phyloP scores from a whole-genome alignment of 2,113 vertebrate genomes.

The Zosterops hypoxanthus region DNA sequence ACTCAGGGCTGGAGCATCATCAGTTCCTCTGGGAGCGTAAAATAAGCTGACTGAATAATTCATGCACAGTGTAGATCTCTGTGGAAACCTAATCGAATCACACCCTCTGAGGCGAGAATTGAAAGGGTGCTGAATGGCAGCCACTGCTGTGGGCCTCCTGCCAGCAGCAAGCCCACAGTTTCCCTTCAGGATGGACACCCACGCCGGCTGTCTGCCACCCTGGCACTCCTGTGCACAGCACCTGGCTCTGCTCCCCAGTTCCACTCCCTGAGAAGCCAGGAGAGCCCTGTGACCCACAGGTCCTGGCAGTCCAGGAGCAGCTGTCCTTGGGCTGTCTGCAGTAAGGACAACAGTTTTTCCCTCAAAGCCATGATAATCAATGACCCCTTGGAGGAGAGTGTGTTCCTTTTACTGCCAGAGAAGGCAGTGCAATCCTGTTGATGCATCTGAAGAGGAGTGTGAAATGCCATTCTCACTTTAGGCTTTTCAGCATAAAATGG shows the following conservation, averaged over 20 bases:
- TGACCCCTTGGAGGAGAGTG: background rate
- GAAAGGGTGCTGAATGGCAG: background rate
- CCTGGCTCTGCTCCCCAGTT: background rate
- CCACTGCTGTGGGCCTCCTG: background rate
- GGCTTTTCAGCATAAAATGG: background rate
- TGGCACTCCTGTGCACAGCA: background rate
- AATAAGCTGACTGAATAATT: slow-evolving; percentile 52
- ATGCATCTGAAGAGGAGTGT: background rate
- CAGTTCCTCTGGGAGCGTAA: background rate
- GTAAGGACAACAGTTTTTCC: background rate
- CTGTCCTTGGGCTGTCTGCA: background rate
- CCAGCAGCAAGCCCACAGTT: background rate
- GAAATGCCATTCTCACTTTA: background rate
- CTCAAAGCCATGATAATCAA: background rate
- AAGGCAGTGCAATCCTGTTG: background rate
- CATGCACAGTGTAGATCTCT: background rate
- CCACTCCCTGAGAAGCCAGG: background rate
- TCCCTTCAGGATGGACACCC: background rate
- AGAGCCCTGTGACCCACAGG: background rate
- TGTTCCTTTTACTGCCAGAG: background rate
- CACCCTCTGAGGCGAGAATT: background rate
- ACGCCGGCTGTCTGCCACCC: rapidly evolving
- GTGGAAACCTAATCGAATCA: slow-evolving; percentile 7
- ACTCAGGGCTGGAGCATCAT: background rate
- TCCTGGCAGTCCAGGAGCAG: background rate